These are phyloP conservation scores for Apamea epomidion DNA, from an alignment of 2,888 invertebrate species.

Conservation along the genomic window DNA sequence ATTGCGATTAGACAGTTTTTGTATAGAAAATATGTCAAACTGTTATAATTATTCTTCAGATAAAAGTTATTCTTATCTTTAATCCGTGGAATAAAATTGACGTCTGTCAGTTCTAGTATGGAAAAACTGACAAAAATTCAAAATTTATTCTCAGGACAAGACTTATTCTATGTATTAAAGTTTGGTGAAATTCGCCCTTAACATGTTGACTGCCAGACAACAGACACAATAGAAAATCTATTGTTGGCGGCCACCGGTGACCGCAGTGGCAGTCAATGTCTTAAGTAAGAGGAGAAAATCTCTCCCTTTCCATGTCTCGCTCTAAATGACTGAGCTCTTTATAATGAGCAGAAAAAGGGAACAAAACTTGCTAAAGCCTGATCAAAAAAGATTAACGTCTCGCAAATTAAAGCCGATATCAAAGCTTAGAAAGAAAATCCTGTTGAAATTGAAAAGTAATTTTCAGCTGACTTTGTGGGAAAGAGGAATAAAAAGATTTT, in stretches of 20 bases:
- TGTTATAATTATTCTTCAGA: no score
- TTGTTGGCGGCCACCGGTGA: no score
- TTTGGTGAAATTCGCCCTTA: neutral
- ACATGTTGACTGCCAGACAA: no score
- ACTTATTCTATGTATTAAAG: neutral
- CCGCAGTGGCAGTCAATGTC: no score
- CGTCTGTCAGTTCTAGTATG: no score
- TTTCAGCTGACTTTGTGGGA: slow-evolving; percentile 25
- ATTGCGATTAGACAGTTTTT: no score
- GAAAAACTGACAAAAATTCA: no score
- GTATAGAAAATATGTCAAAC: no score
- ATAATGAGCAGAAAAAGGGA: slow-evolving; percentile 36
- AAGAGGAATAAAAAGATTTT: slow-evolving; percentile 1
- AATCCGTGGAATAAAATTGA: no score
- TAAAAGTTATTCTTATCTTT: no score
- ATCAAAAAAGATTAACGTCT: slow-evolving; percentile 42
- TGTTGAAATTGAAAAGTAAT: slow-evolving; percentile 50
- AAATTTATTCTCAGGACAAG: no score
- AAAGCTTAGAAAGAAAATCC: slow-evolving; percentile 42
- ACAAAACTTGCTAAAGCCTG: slow-evolving; percentile 12
- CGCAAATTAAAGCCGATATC: slow-evolving; percentile 53
- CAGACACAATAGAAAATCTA: no score
- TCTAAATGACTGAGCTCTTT: slow-evolving; percentile 34
- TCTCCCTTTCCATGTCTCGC: neutral
- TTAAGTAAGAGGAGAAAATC: neutral